A percentile compares a stretch with the other conserved stretches of the same genome.
Conservation (phyloP, 2,888 invertebrate species). For the Neelides folsomi region DNA sequence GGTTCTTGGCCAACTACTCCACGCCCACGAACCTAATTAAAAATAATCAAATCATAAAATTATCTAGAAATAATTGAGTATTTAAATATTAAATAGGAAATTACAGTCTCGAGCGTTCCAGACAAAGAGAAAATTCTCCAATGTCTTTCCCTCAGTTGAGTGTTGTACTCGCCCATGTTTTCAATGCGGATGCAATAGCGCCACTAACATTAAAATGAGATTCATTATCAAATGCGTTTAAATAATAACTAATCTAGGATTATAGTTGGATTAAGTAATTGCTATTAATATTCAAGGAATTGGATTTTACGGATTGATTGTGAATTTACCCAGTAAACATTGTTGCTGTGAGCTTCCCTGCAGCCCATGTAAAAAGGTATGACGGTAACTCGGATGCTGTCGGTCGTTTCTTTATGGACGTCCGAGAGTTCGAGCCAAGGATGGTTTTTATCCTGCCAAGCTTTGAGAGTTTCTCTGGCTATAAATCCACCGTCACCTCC, state of each 20-base stretch:
- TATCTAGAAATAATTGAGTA: background rate
- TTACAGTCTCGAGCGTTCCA: slow-evolving; percentile 80
- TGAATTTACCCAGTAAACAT: slow-evolving; percentile 71
- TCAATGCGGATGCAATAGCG: slow-evolving; percentile 93
- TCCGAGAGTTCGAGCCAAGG: slow-evolving; percentile 93
- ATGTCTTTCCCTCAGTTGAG: slow-evolving; percentile 89
- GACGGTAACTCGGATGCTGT: slow-evolving; percentile 88
- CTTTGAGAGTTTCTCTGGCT: slow-evolving; percentile 75
- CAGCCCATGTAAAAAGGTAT: slow-evolving; percentile 98
- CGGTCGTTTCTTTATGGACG: slow-evolving; percentile 94
- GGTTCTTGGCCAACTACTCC: slow-evolving; percentile 99
- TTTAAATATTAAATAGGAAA: background rate
- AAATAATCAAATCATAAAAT: background rate
- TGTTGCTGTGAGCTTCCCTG: slow-evolving; percentile 74
- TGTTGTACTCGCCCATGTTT: slow-evolving; percentile 75
- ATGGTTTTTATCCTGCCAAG: slow-evolving; percentile 96
- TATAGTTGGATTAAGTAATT: no score
- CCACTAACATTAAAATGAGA: slow-evolving; percentile 60
- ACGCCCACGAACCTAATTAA: slow-evolving; percentile 61
- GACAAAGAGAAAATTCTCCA: slow-evolving; percentile 94
- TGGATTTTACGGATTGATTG: no score
- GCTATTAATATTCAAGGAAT: no score
- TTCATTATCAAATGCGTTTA: background rate
- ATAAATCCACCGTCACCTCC: slow-evolving; percentile 71
- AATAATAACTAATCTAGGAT: background rate